Evolutionary conservation across 1,140 invertebrate genomes (phyloP), one percentile per base, ranked within the genome.

Genomic region (Phymorhynchus buccinoides): DNA sequence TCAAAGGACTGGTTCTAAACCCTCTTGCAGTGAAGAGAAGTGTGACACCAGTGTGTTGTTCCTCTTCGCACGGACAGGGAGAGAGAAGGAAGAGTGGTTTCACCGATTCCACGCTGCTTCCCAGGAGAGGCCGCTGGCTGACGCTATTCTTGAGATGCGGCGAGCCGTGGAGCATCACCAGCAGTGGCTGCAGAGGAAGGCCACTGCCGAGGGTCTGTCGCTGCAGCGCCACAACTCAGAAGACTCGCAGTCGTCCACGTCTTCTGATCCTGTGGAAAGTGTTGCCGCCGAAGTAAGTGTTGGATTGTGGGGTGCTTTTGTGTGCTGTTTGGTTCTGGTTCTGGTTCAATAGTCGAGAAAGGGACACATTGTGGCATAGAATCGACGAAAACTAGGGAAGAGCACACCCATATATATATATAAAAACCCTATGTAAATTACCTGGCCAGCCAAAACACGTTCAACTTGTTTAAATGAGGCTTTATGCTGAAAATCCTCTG

Each of bases 61-160:
- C 90, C 92, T 98, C 79, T 98, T 98, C 94, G 95, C 96, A 3
- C 94, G 97, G 85, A 96, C 96, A 80, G 96, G 96, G 89, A 93
- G 97, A 78, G 96, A 98, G 88, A 98, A 98, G 92, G 97, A 98
- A 93, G 96, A 97, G 89, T 98, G 97, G 97, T 97, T 94, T 92
- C 92, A 92, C 86, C 89, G 93, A 80, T 92, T 94, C 52, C 18
- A 85, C n/a, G 88, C 90, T 35, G 91, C 92, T 27, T 71, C 90
- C 32, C 81, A 71, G 48, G 90, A 89, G 4, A 86, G 78, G n/a
- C 91, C 91, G 4, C 79, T 92, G 22, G 87, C 37, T 35, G 91
- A 90, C 80, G 89, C 90, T 80, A 84, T 91, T n/a, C 84, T 89
- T 18, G 89, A 90, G 35, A 89, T 92, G 66, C 85, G 86, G 14